phyloP scores from a whole-genome alignment of 2,888 invertebrate species.

The Megaustenia siamemsis region DNA sequence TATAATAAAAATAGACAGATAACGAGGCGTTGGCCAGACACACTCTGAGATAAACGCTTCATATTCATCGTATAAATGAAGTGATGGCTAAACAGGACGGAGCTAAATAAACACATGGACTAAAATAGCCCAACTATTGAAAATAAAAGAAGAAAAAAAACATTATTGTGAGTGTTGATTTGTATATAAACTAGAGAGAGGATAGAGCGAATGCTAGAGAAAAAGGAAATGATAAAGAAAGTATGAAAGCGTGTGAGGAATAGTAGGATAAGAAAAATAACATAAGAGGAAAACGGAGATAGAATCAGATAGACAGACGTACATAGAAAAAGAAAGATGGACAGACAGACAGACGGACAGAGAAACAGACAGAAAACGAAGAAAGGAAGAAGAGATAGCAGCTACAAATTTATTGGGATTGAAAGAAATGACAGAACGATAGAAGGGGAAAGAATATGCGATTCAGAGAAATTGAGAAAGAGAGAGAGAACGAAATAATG shows the following conservation, averaged over 20 bases:
- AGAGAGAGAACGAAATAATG: too few relatives aligned
- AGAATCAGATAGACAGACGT: neutral
- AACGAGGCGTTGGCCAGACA: too few relatives aligned
- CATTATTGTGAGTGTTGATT: too few relatives aligned
- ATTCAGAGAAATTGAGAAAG: too few relatives aligned
- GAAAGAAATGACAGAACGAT: too few relatives aligned
- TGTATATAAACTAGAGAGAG: too few relatives aligned
- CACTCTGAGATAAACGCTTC: too few relatives aligned
- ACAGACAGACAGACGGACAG: constrained; percentile 7
- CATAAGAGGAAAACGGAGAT: neutral
- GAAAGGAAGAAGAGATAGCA: neutral
- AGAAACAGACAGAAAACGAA: neutral
- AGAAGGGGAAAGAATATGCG: too few relatives aligned
- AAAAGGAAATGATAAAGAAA: neutral
- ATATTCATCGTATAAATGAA: too few relatives aligned
- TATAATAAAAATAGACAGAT: too few relatives aligned
- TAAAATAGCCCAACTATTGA: too few relatives aligned
- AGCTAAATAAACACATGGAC: neutral
- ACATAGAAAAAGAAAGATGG: neutral
- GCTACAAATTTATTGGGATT: neutral
- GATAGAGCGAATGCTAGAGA: neutral
- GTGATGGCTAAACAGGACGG: neutral
- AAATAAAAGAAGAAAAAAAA: too few relatives aligned
- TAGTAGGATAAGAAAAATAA: neutral
- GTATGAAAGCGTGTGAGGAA: constrained; percentile 5